These are phyloP conservation scores for Xylota sylvarum DNA, from an alignment of 2,888 invertebrate genomes.

Conservation along the genomic window DNA sequence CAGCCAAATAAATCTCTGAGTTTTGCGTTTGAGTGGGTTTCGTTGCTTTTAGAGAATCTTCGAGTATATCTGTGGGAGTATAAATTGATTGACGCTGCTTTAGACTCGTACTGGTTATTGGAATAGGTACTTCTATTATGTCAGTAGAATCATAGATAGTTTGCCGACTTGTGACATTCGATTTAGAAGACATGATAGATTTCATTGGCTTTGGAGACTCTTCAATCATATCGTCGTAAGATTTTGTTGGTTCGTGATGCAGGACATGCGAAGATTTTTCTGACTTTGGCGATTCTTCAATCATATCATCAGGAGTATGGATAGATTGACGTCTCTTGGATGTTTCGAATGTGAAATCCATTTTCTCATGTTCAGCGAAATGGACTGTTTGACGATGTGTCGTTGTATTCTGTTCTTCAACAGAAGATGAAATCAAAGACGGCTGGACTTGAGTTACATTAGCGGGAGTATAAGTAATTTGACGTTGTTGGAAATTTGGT, in stretches of 20 bases:
- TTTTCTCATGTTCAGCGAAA: background rate
- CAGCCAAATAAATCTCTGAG: background rate
- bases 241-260: conserved; percentile 4
- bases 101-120: background rate
- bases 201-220: conserved; percentile 10
- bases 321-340: background rate
- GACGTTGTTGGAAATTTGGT: background rate
- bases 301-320: too few relatives aligned
- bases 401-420: background rate
- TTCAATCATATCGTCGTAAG: background rate
- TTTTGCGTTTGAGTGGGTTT: background rate
- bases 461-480: background rate
- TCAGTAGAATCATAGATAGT: background rate
- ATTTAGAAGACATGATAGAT: background rate
- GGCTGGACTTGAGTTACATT: background rate
- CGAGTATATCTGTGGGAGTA: too few relatives aligned
- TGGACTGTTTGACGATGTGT: too few relatives aligned
- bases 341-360: background rate
- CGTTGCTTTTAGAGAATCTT: background rate
- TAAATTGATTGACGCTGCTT: too few relatives aligned
- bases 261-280: background rate
- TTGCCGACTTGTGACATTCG: background rate
- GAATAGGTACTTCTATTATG: background rate
- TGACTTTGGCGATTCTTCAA: too few relatives aligned
- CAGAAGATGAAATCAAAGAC: too few relatives aligned